These are phyloP conservation scores for Sylvilagus floridanus DNA, from an alignment of 2,797 vertebrate species.

Conservation along the genomic window DNA sequence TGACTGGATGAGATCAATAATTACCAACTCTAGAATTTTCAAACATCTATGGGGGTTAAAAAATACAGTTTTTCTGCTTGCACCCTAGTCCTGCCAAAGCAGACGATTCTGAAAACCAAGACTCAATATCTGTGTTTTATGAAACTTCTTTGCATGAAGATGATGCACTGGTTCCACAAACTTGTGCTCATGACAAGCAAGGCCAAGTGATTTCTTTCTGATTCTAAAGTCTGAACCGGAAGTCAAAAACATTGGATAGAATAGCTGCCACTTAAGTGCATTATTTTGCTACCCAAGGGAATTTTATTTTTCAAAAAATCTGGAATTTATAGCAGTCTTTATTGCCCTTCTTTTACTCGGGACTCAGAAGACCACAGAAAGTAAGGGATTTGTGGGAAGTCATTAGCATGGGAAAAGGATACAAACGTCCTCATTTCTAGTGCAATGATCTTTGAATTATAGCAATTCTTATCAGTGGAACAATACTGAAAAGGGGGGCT, in stretches of 20 bases:
- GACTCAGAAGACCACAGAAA: conserved; percentile 18
- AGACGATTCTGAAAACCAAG: background rate
- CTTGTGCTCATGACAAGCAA: background rate
- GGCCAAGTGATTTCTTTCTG: background rate
- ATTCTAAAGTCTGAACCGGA: background rate
- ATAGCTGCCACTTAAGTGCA: background rate
- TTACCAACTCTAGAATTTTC: background rate
- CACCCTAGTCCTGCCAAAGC: background rate
- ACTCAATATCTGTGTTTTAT: background rate
- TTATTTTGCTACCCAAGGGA: background rate
- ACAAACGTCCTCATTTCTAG: background rate
- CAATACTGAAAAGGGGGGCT: conserved; percentile 9
- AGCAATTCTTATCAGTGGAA: conserved; percentile 48
- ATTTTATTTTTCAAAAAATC: conserved; percentile 57
- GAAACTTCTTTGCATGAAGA: background rate
- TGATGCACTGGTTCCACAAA: background rate
- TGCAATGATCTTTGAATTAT: conserved; percentile 65
- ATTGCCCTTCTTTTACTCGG: background rate
- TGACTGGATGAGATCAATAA: background rate
- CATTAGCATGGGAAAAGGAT: background rate
- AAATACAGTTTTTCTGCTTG: background rate
- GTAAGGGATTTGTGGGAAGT: conserved; percentile 27
- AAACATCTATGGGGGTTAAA: background rate
- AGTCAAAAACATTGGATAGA: background rate
- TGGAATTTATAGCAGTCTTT: background rate